These are phyloP conservation scores for Eubucco bourcierii DNA, from an alignment of 2,113 vertebrate species.

Conservation along the genomic window DNA sequence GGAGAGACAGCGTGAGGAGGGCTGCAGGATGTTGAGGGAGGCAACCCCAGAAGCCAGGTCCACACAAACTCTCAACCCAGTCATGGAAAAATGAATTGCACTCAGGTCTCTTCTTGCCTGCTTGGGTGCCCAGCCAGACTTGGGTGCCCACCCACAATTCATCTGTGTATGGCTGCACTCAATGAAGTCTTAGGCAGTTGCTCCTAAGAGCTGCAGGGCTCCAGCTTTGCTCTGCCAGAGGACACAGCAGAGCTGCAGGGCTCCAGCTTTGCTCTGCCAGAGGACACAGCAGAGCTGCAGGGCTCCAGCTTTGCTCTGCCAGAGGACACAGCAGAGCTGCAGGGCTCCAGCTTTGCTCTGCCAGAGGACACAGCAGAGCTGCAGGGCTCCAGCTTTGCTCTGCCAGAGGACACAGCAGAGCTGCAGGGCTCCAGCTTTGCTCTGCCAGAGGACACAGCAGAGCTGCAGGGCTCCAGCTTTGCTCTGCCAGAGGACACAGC, in stretches of 20 bases:
- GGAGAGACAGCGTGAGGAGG: not conserved
- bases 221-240: not conserved
- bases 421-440: not conserved
- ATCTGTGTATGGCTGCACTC: not conserved
- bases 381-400: not conserved
- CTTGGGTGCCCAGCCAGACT: not conserved
- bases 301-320: too few relatives aligned
- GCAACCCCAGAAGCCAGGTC: not conserved
- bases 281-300: not conserved
- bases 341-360: too few relatives aligned
- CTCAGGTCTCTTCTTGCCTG: not conserved
- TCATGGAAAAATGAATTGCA: accelerated
- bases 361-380: not conserved
- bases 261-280: not conserved
- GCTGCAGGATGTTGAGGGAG: not conserved
- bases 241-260: too few relatives aligned
- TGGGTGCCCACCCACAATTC: not conserved
- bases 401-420: too few relatives aligned
- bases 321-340: not conserved
- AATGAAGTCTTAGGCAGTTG: not conserved
- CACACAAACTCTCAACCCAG: not conserved
- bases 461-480: not conserved
- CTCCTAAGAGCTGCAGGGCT: not conserved
- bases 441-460: too few relatives aligned
- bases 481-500: not conserved